Base-by-base conservation (phyloP, 1,140 invertebrate genomes). In the Acromyrmex charruanus region DNA sequence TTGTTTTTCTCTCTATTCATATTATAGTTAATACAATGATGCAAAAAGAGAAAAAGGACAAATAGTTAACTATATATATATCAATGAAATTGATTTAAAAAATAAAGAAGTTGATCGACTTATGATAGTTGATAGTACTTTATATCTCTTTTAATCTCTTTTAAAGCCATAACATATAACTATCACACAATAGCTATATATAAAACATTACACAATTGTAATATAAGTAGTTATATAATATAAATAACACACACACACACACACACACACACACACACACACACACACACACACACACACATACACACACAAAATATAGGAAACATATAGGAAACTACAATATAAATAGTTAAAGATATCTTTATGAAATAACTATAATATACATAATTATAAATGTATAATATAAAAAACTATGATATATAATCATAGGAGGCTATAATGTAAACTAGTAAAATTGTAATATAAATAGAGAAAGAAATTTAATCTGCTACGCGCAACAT, bases 401-500 rank as follows among this genome's bases (percentile, higher is more conserved):
- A 44, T 58, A 65, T 25, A 25, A 35, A 59, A 31, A 21, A 59
- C 59, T 16, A 72, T 49, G 21, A 82, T 28, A 53, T 31, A 16
- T 51, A 69, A 25, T 49, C 66, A 49, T 69, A 69, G 12, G 4
- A 69, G 39, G 6, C n/a, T 51, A 28, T 69, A 28, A 51, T 68
- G 66, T 28, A 35, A 31, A 39, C 5, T 28, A 55, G n/a, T 44
- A 44, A 44, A 44, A 44, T 12, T 72, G 12, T 82, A 31, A 18
- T 25, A 31, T 82, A 74, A 82, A 51, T 10, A 51, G 80, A 75
- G 68, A 72, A 59, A 84, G 44, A 61, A 53, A 84, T 84, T 80
- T 72, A 49, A 68, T 72, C 58, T 35, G 68, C 39, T n/a, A 21
- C 7, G 68, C 1, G 12, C n/a, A 49, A 74, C 2, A 75, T 2